phyloP scores from a whole-genome alignment of 2,113 vertebrate genomes.

The Ariopsis seemanni region DNA sequence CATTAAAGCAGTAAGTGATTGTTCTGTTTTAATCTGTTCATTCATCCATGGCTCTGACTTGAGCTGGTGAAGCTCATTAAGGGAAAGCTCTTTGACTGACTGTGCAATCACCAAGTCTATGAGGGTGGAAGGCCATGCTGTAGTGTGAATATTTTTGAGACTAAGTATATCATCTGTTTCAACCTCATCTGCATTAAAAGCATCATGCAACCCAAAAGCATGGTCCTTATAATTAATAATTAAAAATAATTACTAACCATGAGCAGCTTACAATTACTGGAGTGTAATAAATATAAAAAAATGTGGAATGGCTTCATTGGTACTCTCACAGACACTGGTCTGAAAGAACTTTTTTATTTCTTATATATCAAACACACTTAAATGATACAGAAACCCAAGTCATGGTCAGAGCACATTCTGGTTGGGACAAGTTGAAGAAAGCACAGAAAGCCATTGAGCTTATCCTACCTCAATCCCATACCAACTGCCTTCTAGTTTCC shows the following conservation, averaged over 20 bases:
- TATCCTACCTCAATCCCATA: slow-evolving; percentile 43
- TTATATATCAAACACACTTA: not conserved
- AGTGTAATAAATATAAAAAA: not conserved
- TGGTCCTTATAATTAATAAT: not conserved
- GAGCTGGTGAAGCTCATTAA: slow-evolving; percentile 68
- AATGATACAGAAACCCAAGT: not conserved
- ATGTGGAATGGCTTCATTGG: not conserved
- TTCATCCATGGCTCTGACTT: slow-evolving; percentile 62
- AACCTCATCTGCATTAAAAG: not conserved
- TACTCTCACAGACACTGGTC: not conserved
- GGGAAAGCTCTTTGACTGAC: slow-evolving; percentile 65
- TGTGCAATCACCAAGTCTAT: slow-evolving; percentile 6
- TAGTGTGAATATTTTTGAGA: not conserved
- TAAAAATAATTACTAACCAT: not conserved
- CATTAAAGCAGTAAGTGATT: slow-evolving; percentile 32
- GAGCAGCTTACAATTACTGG: not conserved
- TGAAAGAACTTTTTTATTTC: not conserved
- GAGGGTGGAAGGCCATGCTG: not conserved
- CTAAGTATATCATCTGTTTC: not conserved
- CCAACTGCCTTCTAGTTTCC: slow-evolving; percentile 25
- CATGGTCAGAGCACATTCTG: not conserved
- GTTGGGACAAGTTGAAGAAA: not conserved
- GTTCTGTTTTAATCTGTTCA: slow-evolving; percentile 63
- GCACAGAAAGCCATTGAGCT: slow-evolving; percentile 58
- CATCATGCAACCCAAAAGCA: not conserved